Base-by-base conservation (phyloP, 2,113 vertebrate genomes). In the Typhlomys cinereus region DNA sequence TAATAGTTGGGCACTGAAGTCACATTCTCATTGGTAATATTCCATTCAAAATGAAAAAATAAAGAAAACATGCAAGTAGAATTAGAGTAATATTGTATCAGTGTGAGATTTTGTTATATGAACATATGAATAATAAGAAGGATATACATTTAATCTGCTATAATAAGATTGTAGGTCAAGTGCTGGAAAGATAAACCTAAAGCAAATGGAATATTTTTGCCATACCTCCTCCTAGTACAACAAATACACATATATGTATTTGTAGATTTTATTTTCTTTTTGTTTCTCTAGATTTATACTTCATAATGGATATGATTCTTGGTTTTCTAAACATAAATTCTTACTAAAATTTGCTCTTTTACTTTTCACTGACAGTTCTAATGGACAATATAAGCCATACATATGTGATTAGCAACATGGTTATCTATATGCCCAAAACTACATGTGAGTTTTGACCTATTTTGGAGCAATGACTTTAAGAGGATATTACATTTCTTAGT, bases 11-110 rank as follows among this genome's bases (percentile, higher is more conserved):
- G 3, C 4, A 5, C 36, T 20, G 39, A 61, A 61, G 54, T 3
- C 9, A 20, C 96, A 94, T 95, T 95, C 27, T 96, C 98, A 98
- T 98, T 97, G 98, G 98, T 98, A 12, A 17, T 62, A 44, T 80
- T 59, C 57, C 18, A 9, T 97, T 14, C 15, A 57, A 57, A 57
- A 21, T 57, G 15, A 57, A 57, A 52, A 9, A 52, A 52, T 13
- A 74, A 62, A 89, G 29, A n/a, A 70, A 57, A 81, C 0, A 1
- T 46, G 15, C 44, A 0, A 41, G 14, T 0, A 50, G 23, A 62
- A 74, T 83, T 48, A 21, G 6, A 71, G 2, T 2, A n/a, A n/a
- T n/a, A 73, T 92, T 84, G 20, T 57, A 52, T 90, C 48, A 21
- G 84, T 48, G 57, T 84, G 36, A 85, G 82, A 83, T 82, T 61